phyloP scores from a whole-genome alignment of 2,797 vertebrate species.

The Periparus ater region DNA sequence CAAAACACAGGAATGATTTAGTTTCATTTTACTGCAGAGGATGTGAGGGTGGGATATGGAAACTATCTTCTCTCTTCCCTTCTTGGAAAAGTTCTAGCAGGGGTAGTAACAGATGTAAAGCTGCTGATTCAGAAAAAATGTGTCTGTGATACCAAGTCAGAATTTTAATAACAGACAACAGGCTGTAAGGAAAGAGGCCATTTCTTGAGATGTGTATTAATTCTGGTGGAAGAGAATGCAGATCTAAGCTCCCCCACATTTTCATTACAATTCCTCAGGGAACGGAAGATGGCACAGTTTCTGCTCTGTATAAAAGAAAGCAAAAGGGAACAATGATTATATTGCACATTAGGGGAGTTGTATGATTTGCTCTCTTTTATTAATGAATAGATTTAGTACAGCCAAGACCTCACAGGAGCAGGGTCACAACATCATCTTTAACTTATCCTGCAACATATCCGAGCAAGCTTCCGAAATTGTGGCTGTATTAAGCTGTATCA shows the following conservation, averaged over 20 bases:
- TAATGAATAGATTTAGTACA: background rate
- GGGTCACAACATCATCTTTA: background rate
- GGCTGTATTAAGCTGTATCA: background rate
- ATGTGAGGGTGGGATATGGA: background rate
- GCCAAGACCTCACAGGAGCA: background rate
- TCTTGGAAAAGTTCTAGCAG: background rate
- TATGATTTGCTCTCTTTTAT: background rate
- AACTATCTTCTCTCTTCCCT: background rate
- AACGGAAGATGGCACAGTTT: background rate
- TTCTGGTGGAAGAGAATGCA: background rate
- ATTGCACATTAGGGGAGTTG: background rate
- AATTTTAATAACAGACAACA: background rate
- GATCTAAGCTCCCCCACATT: background rate
- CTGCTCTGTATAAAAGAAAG: background rate
- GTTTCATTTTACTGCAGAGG: background rate
- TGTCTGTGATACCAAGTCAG: background rate
- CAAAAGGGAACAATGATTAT: background rate
- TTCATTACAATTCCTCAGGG: background rate
- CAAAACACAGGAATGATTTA: background rate
- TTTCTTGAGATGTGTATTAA: background rate
- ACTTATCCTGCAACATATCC: background rate
- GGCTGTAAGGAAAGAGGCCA: background rate
- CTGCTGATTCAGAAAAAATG: background rate
- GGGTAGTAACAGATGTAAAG: background rate
- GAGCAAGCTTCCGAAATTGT: background rate